Evolutionary conservation across 2,797 vertebrate species (phyloP).

Genomic region (Tragopan temminckii): DNA sequence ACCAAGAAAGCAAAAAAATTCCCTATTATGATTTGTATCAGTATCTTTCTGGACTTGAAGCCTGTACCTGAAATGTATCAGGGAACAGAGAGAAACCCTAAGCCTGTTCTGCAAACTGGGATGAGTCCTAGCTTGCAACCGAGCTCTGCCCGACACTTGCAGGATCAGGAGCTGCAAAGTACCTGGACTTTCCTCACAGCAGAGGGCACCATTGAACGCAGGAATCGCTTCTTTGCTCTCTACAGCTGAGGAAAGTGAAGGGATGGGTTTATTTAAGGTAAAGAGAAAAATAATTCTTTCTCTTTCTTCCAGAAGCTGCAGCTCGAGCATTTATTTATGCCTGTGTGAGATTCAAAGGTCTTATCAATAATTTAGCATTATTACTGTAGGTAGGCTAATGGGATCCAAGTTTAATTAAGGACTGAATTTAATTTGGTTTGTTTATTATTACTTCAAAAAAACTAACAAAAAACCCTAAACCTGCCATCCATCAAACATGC

Average conservation of each 20-base stretch:
- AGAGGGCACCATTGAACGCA: neutral
- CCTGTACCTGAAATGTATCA: neutral
- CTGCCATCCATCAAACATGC: neutral
- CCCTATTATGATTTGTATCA: neutral
- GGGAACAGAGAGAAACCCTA: neutral
- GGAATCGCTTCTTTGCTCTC: neutral
- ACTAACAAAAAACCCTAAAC: neutral
- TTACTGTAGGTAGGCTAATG: constrained; percentile 8
- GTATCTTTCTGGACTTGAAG: neutral
- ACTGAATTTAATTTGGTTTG: neutral
- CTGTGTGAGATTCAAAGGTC: neutral
- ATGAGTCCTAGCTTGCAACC: fast-evolving
- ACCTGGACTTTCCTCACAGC: neutral
- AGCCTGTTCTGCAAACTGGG: fast-evolving
- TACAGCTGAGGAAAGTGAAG: neutral
- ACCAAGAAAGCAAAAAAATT: neutral
- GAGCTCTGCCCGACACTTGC: fast-evolving
- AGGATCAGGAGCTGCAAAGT: fast-evolving
- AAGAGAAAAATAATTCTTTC: neutral
- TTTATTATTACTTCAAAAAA: neutral
- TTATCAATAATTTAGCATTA: neutral
- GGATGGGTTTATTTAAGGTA: neutral
- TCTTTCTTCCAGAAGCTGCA: neutral
- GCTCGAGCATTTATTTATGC: neutral
- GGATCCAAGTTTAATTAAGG: constrained; percentile 24